Evolutionary conservation across 2,797 vertebrate species (phyloP), one percentile per base, ranked within the genome.

Genomic region (Pseudochirops cupreus): DNA sequence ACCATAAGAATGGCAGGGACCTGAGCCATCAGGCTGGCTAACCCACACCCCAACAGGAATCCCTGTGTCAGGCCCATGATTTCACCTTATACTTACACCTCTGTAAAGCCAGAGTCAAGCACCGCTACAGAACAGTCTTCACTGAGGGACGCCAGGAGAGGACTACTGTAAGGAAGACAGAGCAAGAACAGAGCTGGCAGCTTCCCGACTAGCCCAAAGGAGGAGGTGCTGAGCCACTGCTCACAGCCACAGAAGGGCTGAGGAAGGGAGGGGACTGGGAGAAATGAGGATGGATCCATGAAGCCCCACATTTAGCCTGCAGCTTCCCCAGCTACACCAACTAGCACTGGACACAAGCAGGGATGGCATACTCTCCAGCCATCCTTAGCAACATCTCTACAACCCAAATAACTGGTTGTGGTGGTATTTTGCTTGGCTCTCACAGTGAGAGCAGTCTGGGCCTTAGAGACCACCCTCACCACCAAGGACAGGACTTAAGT

Each of bases 71-170:
- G 74, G 39, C 39, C 39, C n/a, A 92, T 33, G 56, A 11, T 26
- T 94, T 28, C 46, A 46, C 11, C 53, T 92, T 13, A 87, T 97
- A 99, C 99, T 99, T 98, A 99, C 99, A 99, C 98, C 99, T 99
- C 99, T 11, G 97, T 98, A 90, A 99, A 98, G 56, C 99, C 98
- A 0, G 99, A 97, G 95, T 99, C 99, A 97, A 99, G 97, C 95
- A 99, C 99, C n/a, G 98, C 99, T 14, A 99, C 98, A 0, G 99
- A 99, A 96, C 99, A 99, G 98, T 99, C 99, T 96, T 99, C 99
- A 96, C 99, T 99, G 95, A 99, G 97, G 7, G 99, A 99, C 92
- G 99, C 99, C 96, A 99, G 98, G 62, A 99, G 98, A 57, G 99
- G 98, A 62, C 98, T 96, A 94, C 99, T 99, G 96, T 0, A 62